Base-by-base conservation (phyloP, 2,113 vertebrate genomes). In the Vombatus ursinus region DNA sequence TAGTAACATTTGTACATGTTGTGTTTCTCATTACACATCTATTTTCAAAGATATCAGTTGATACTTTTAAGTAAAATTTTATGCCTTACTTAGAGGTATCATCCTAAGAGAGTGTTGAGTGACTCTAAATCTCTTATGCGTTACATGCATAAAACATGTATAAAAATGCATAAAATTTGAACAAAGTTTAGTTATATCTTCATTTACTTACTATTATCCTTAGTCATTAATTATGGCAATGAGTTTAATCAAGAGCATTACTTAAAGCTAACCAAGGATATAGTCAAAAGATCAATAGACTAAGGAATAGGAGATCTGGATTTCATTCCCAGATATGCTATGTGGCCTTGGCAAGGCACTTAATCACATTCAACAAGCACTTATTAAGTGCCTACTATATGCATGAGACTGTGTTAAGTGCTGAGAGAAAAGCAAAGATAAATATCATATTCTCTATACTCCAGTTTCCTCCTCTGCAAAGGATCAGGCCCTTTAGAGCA, bases 41-140 rank as follows among this genome's bases (percentile, higher is more conserved):
- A 94, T 77, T 95, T 94, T 10, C 11, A 89, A 94, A 90, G 10
- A 94, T 50, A 91, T 96, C 68, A 54, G 31, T 31, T 95, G 89
- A 50, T 44, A 52, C 91, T 84, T 84, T 19, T 84, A n/a, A 44
- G n/a, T 94, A 95, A 95, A 54, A 92, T 26, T 53, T 93, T 57
- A 93, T 94, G 44, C 26, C 50, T 96, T 92, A 52, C 94, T 84
- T 94, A 52, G 77, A 93, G 51, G 50, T 52, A 92, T 93, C n/a
- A 90, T 51, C 6, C 92, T 68, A 91, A 96, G 89, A 93, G 96
- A 94, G 92, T 61, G 10, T 48, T 96, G 77, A 14, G n/a, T 95
- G 61, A 95, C 53, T 89, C 94, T 93, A 54, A 24, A 31, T 28
- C 11, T 54, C 16, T 44, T 44, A 31, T 90, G 12, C 44, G 19